Conservation (phyloP, 2,797 vertebrate genomes). For the Protosalanx chinensis region DNA sequence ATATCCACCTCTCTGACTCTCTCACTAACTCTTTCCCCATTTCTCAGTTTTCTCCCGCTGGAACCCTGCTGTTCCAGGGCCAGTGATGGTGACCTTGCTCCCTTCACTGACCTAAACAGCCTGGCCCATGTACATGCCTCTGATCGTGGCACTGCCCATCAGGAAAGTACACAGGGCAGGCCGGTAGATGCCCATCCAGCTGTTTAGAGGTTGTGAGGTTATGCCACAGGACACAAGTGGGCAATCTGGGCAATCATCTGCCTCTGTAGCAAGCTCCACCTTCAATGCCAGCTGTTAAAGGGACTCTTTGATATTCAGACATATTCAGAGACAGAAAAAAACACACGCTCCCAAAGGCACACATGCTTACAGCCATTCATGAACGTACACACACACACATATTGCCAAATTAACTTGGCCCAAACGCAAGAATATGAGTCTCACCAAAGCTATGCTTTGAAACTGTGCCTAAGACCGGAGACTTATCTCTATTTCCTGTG, state of each 20-base stretch:
- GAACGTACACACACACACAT: not conserved
- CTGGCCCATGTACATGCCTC: not conserved
- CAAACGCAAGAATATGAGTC: not conserved
- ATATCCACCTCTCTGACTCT: slow-evolving; percentile 21
- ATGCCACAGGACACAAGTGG: slow-evolving; percentile 44
- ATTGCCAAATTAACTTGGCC: not conserved
- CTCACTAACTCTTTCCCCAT: slow-evolving; percentile 53
- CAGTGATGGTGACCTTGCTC: not conserved
- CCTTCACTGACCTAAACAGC: not conserved
- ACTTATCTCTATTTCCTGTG: slow-evolving; percentile 14
- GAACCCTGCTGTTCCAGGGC: not conserved
- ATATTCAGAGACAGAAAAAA: not conserved
- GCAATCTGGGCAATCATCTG: slow-evolving; percentile 12
- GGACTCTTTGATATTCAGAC: not conserved
- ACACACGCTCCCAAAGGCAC: not conserved
- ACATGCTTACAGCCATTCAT: not conserved
- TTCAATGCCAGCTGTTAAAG: slow-evolving; percentile 38
- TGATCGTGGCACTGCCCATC: not conserved
- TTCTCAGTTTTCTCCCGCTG: slow-evolving; percentile 2
- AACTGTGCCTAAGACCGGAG: not conserved
- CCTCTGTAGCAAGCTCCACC: slow-evolving; percentile 4
- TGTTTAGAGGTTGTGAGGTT: slow-evolving; percentile 13
- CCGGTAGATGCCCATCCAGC: slow-evolving; percentile 34
- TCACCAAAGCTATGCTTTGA: not conserved
- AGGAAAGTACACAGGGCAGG: not conserved